phyloP scores from a whole-genome alignment of 2,113 vertebrate genomes.

The Apaloderma vittatum region DNA sequence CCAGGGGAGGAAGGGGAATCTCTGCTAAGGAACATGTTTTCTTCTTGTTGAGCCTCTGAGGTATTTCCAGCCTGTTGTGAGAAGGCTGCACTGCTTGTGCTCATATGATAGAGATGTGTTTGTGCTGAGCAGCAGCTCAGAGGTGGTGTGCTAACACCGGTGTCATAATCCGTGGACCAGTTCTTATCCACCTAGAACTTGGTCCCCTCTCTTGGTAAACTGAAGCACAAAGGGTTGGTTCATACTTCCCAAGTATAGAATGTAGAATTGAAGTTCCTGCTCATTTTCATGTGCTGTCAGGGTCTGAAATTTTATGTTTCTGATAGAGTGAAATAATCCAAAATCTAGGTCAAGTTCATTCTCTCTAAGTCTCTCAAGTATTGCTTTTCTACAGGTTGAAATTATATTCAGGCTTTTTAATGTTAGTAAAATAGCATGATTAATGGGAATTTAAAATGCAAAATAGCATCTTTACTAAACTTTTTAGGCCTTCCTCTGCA shows the following conservation, averaged over 20 bases:
- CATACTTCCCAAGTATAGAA: not conserved
- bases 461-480: slow-evolving; percentile 43
- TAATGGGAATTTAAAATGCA: slow-evolving; percentile 44
- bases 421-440: slow-evolving; percentile 30
- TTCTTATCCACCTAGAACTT: not conserved
- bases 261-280: not conserved
- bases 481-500: not conserved
- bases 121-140: not conserved
- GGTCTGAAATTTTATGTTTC: not conserved
- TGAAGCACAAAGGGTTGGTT: no score
- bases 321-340: slow-evolving; percentile 9
- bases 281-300: not conserved
- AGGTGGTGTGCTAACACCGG: rapidly evolving
- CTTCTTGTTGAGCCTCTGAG: not conserved
- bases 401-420: not conserved
- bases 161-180: rapidly evolving
- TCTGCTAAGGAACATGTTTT: not conserved
- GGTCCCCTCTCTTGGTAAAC: not conserved
- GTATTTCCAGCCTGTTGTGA: not conserved
- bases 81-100: not conserved
- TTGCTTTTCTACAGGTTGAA: slow-evolving; percentile 19
- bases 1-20: not conserved
- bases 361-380: not conserved
- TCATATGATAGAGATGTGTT: rapidly evolving
- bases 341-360: slow-evolving; percentile 42